Percentiles rank a stretch among this genome's conserved stretches.
These are phyloP conservation scores for Numenius arquata DNA, from an alignment of 2,113 vertebrate genomes.

Conservation along the genomic window DNA sequence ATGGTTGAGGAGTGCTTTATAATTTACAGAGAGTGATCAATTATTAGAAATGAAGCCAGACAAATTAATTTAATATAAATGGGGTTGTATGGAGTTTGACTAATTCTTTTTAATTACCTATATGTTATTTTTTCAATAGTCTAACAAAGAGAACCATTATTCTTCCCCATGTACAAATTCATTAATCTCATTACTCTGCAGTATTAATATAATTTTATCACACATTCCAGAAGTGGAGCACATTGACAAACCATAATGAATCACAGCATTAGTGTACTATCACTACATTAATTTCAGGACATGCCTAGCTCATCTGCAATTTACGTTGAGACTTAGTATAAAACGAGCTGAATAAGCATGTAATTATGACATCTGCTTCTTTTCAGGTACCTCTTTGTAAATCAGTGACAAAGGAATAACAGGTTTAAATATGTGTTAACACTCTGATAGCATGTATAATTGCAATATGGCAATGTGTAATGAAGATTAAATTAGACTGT, in stretches of 20 bases:
- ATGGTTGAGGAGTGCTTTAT: conserved; percentile 68
- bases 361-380: conserved; percentile 88
- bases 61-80: conserved; percentile 99
- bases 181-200: conserved; percentile 98
- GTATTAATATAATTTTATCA: conserved; percentile 99
- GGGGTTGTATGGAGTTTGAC: conserved; percentile 90
- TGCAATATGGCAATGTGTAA: conserved; percentile 85
- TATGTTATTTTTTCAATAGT: conserved; percentile 92
- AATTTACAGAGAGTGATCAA: conserved; percentile 79
- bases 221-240: conserved; percentile 92
- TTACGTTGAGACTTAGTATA: conserved; percentile 70
- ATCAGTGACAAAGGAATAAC: conserved; percentile 82
- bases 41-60: conserved; percentile 83
- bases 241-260: conserved; percentile 87
- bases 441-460: conserved; percentile 82
- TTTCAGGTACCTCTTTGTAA: conserved; percentile 82
- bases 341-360: conserved; percentile 82
- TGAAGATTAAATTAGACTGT: conserved; percentile 84
- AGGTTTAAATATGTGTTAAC: conserved; percentile 88
- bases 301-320: conserved; percentile 78
- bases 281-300: conserved; percentile 83
- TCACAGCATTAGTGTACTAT: conserved; percentile 78
- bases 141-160: conserved; percentile 84
- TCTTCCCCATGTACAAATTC: conserved; percentile 84
- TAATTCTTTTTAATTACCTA: conserved; percentile 98